phyloP scores from a whole-genome alignment of 2,888 invertebrate genomes.

The Autographa pulchrina region DNA sequence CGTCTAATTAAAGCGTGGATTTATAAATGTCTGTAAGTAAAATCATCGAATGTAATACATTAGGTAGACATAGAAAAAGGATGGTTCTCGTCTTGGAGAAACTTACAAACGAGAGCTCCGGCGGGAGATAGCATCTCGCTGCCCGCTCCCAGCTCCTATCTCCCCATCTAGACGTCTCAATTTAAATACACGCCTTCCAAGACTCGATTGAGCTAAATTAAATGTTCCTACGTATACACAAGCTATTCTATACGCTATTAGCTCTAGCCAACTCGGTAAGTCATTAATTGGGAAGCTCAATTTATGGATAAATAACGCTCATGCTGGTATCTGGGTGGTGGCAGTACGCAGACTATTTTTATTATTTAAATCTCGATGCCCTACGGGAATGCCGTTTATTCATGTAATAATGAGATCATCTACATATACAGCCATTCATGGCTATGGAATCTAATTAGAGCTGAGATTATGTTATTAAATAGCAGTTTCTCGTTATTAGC shows the following conservation, averaged over 20 bases:
- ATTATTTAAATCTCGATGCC: slow-evolving; percentile 38
- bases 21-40: slow-evolving; percentile 26
- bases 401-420: slow-evolving; percentile 45
- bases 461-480: slow-evolving; percentile 37
- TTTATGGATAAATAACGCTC: slow-evolving; percentile 52
- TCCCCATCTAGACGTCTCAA: slow-evolving; percentile 83
- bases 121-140: slow-evolving; percentile 72
- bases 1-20: not conserved
- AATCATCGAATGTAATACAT: slow-evolving; percentile 19
- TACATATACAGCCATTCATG: slow-evolving; percentile 25
- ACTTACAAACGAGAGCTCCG: slow-evolving; percentile 64
- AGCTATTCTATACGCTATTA: slow-evolving; percentile 58
- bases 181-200: slow-evolving; percentile 77
- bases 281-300: slow-evolving; percentile 55
- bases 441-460: slow-evolving; percentile 44
- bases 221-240: slow-evolving; percentile 60
- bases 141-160: slow-evolving; percentile 77
- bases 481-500: slow-evolving; percentile 26
- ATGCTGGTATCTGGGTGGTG: slow-evolving; percentile 55
- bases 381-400: slow-evolving; percentile 35
- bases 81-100: slow-evolving; percentile 58
- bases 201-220: slow-evolving; percentile 70
- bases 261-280: slow-evolving; percentile 36
- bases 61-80: slow-evolving; percentile 49
- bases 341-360: slow-evolving; percentile 42